Percentiles rank a stretch among this genome's conserved stretches.
Conservation (phyloP, 2,888 invertebrate genomes). For the Eristalinus sepulchralis region DNA sequence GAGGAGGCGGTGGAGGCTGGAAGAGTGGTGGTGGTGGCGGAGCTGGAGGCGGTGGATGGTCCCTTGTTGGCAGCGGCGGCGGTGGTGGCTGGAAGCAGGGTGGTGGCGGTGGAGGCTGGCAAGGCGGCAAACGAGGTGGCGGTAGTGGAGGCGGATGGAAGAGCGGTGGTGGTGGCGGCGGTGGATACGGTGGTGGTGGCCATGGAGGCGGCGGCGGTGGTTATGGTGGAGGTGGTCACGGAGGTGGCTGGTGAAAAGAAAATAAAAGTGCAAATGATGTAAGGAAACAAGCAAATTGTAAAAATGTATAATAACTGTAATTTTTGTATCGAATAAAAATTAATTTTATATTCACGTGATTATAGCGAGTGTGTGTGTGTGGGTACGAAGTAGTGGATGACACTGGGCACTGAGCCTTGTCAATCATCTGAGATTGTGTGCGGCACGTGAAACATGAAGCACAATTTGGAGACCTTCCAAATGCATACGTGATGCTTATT, state of each 20-base stretch:
- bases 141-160: not conserved
- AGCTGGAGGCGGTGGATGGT: slow-evolving; percentile 49
- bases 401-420: too few species aligned
- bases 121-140: slow-evolving; percentile 62
- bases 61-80: slow-evolving; percentile 11
- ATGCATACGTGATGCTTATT: too few species aligned
- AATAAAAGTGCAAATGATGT: not conserved
- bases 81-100: slow-evolving; percentile 43
- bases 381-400: not conserved
- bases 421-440: too few species aligned
- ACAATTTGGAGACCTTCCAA: too few species aligned
- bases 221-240: slow-evolving; percentile 31
- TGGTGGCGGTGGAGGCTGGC: slow-evolving; percentile 59
- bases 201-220: slow-evolving; percentile 30
- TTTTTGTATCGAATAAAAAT: slow-evolving; percentile 42
- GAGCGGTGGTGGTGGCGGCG: not conserved
- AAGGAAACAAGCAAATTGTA: slow-evolving; percentile 40
- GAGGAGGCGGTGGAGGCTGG: slow-evolving; percentile 54
- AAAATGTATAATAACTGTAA: slow-evolving; percentile 57
- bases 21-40: slow-evolving; percentile 71
- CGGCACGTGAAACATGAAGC: too few species aligned
- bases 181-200: slow-evolving; percentile 43
- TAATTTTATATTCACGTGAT: slow-evolving; percentile 20
- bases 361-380: not conserved
- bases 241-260: slow-evolving; percentile 48